phyloP scores from a whole-genome alignment of 2,113 vertebrate genomes.

The Aviceda subcristata region DNA sequence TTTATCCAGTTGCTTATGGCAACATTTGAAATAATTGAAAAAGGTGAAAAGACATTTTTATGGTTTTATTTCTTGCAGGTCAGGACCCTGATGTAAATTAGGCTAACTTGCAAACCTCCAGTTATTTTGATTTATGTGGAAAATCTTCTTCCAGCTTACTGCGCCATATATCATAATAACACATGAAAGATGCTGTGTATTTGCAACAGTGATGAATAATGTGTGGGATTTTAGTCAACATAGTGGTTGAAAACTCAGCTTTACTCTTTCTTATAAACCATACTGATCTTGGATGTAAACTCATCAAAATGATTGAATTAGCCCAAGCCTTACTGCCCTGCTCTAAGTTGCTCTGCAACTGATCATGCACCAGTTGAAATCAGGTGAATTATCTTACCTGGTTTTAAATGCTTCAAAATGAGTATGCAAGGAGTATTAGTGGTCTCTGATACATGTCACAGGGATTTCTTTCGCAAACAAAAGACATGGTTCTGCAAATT shows the following conservation, averaged over 20 bases:
- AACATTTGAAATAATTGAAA: constrained; percentile 2
- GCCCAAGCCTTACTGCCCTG: not conserved
- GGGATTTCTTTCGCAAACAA: not conserved
- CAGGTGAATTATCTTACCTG: not conserved
- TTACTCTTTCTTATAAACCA: not conserved
- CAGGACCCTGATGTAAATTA: not conserved
- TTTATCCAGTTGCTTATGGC: not conserved
- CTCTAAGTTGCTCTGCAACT: no score
- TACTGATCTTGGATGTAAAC: not conserved
- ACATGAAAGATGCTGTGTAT: not conserved
- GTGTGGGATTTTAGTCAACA: not conserved
- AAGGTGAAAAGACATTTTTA: not conserved
- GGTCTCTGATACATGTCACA: not conserved
- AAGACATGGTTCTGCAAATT: not conserved
- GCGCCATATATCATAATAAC: not conserved
- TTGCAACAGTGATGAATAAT: not conserved
- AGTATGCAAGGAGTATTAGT: not conserved
- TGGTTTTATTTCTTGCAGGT: constrained; percentile 3
- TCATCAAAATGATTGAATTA: not conserved
- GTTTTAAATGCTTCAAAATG: not conserved
- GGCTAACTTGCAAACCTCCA: not conserved
- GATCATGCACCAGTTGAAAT: not conserved
- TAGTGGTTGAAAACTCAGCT: not conserved
- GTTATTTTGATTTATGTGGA: constrained; percentile 24
- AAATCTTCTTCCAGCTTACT: not conserved